phyloP scores from a whole-genome alignment of 1,140 invertebrate genomes.

The Anagrus nilaparvatae region DNA sequence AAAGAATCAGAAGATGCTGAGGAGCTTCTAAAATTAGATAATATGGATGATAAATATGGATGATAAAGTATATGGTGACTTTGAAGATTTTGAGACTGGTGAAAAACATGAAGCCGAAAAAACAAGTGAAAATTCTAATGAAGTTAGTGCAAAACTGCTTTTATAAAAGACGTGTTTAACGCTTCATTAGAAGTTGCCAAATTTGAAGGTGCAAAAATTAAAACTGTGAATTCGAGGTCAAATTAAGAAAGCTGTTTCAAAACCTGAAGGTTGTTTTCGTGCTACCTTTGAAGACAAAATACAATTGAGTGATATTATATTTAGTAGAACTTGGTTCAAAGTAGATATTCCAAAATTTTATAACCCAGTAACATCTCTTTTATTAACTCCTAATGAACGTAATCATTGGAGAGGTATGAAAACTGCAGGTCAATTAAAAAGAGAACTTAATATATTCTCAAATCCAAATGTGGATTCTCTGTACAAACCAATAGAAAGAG shows the following conservation, averaged over 20 bases:
- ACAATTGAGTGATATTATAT: conserved; percentile 84
- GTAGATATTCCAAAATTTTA: conserved; percentile 91
- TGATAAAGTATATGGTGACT: conserved; percentile 85
- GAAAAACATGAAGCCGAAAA: conserved; percentile 46
- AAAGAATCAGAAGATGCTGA: conserved; percentile 83
- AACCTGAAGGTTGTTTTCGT: conserved; percentile 82
- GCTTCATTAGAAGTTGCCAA: conserved; percentile 88
- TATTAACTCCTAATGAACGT: conserved; percentile 67
- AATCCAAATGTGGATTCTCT: conserved; percentile 71
- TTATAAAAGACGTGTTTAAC: conserved; percentile 96
- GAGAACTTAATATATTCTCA: conserved; percentile 64
- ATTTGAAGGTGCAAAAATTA: conserved; percentile 92
- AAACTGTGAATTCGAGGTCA: conserved; percentile 97
- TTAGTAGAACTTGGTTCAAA: conserved; percentile 91
- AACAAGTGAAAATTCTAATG: conserved; percentile 23
- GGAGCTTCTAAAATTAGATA: conserved; percentile 69
- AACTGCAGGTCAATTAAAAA: conserved; percentile 83
- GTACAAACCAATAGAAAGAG: conserved; percentile 68
- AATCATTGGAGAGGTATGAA: conserved; percentile 85
- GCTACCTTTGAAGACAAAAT: conserved; percentile 99
- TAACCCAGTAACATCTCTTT: conserved; percentile 76
- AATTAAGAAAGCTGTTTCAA: conserved; percentile 84
- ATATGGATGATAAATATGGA: no score
- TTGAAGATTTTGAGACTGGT: conserved; percentile 90
- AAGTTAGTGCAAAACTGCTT: conserved; percentile 75